phyloP scores from a whole-genome alignment of 1,140 invertebrate genomes.

The Heliconius hermathena region DNA sequence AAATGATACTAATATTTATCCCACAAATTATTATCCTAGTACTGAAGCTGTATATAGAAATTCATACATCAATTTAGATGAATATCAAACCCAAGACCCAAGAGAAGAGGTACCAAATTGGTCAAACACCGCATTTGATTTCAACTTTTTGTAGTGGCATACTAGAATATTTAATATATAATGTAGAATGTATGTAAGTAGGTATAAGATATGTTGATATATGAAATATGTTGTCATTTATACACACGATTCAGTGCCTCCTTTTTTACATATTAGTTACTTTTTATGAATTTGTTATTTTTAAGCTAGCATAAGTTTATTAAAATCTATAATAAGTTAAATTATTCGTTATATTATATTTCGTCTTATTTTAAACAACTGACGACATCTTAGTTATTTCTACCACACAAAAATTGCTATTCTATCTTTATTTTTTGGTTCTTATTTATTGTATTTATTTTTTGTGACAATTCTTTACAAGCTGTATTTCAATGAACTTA shows the following conservation, averaged over 20 bases:
- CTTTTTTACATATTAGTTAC: constrained; percentile 5
- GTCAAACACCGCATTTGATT: constrained; percentile 41
- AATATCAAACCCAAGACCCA: constrained; percentile 14
- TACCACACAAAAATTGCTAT: neutral
- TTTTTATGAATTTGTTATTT: neutral
- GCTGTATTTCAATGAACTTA: neutral
- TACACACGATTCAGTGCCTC: neutral
- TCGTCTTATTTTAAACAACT: constrained; percentile 2
- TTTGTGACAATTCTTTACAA: constrained; percentile 1
- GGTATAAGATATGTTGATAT: neutral
- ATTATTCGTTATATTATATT: neutral
- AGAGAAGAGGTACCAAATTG: constrained; percentile 38
- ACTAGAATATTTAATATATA: neutral
- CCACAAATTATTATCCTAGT: constrained; percentile 51
- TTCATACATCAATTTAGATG: constrained; percentile 20
- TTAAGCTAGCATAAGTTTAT: neutral
- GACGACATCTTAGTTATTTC: neutral
- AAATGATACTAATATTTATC: constrained; percentile 44
- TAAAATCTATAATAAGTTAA: neutral
- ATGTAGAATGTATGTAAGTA: neutral
- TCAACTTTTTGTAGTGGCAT: constrained; percentile 40
- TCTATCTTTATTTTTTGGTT: constrained; percentile 10
- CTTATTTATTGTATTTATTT: neutral
- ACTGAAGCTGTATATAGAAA: constrained; percentile 8
- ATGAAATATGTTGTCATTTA: neutral